phyloP scores from a whole-genome alignment of 2,888 invertebrate genomes.

The Steinernema hermaphroditum region DNA sequence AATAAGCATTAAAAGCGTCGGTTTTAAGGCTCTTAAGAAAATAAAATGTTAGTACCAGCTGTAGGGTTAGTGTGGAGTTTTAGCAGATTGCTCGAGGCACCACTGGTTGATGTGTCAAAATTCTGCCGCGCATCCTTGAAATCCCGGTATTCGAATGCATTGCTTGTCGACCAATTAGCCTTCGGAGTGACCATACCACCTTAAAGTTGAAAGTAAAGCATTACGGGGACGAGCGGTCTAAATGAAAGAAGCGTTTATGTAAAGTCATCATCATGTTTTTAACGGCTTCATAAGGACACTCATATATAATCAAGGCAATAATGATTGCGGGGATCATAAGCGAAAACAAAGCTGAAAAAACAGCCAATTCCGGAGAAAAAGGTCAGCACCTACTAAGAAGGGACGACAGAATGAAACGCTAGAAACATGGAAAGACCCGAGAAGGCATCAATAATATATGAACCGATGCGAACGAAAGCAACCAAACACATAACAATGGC shows the following conservation, averaged over 20 bases:
- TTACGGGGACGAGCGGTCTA: not conserved
- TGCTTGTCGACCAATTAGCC: not conserved
- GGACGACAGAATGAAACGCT: conserved; percentile 24
- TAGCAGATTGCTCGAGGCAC: not conserved
- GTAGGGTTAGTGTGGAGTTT: conserved; percentile 17
- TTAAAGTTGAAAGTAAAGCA: not conserved
- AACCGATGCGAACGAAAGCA: conserved; percentile 19
- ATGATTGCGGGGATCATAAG: not conserved
- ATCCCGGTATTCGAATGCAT: not conserved
- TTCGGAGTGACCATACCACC: conserved; percentile 4
- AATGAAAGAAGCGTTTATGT: not conserved
- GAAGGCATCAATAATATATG: conserved; percentile 28
- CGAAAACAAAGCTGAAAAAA: conserved; percentile 8
- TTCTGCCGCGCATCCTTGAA: conserved; percentile 16
- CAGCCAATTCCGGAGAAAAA: no score
- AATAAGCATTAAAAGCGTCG: no score
- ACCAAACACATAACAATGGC: conserved; percentile 24
- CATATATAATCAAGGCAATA: conserved; percentile 21
- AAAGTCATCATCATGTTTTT: not conserved
- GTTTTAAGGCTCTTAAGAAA: not conserved
- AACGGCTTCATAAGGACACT: not conserved
- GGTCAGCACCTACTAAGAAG: no score
- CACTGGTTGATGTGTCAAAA: not conserved
- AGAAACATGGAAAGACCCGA: conserved; percentile 25
- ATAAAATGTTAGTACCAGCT: not conserved